These are phyloP conservation scores for Tachina fera DNA, from an alignment of 2,888 invertebrate genomes.

Conservation along the genomic window DNA sequence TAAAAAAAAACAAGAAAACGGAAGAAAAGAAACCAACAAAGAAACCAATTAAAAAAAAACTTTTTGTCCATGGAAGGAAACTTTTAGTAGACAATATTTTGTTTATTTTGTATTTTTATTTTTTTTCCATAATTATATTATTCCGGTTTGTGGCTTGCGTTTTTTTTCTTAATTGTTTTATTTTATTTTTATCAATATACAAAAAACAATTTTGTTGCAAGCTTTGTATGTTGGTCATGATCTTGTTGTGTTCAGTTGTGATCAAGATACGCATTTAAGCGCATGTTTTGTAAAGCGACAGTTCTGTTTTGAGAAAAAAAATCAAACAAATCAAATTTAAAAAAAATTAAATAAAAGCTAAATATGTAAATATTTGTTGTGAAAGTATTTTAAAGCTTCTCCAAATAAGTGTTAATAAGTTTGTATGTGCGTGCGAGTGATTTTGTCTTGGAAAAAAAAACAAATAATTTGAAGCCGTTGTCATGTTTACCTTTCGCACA, in stretches of 20 bases:
- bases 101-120: no score
- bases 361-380: conserved; percentile 41
- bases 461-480: neutral
- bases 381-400: conserved; percentile 53
- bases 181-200: neutral
- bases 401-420: conserved; percentile 8
- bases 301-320: conserved; percentile 1
- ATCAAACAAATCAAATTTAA: neutral
- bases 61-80: neutral
- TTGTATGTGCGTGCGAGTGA: conserved; percentile 39
- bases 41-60: conserved; percentile 2
- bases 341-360: neutral
- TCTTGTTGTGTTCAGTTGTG: conserved; percentile 53
- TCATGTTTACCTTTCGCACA: neutral
- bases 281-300: conserved; percentile 37
- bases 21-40: conserved; percentile 13
- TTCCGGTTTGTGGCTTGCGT: conserved; percentile 33
- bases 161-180: conserved; percentile 1
- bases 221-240: conserved; percentile 50
- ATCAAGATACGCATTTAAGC: conserved; percentile 53
- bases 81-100: conserved; percentile 39
- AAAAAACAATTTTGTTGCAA: conserved; percentile 2
- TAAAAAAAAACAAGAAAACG: conserved; percentile 18
- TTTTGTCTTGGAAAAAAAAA: neutral
- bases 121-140: conserved; percentile 37